Conservation (phyloP, 1,140 invertebrate genomes). For the Penaeus chinensis region DNA sequence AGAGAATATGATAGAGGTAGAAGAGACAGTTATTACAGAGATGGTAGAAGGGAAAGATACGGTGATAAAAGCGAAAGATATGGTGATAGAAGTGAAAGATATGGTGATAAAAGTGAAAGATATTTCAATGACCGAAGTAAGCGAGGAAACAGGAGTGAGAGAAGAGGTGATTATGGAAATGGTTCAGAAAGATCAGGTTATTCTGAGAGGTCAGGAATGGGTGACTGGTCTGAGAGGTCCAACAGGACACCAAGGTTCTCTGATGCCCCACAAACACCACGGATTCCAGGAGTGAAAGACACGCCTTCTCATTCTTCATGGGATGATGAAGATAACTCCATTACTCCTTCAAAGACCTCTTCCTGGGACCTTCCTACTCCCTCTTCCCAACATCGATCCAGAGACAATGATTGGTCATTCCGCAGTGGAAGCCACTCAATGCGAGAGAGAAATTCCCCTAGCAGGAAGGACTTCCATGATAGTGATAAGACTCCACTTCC, state of each 20-base stretch:
- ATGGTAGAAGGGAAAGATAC: conserved; percentile 63
- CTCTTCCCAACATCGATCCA: conserved; percentile 71
- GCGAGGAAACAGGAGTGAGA: conserved; percentile 64
- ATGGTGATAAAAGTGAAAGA: conserved; percentile 11
- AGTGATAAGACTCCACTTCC: conserved; percentile 76
- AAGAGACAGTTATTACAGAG: conserved; percentile 61
- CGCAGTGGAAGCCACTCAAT: conserved; percentile 32
- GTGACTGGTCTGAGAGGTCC: conserved; percentile 60
- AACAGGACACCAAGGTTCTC: conserved; percentile 59
- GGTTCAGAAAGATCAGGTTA: conserved; percentile 43
- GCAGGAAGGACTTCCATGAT: conserved; percentile 39
- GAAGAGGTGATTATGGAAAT: conserved; percentile 62
- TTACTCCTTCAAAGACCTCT: conserved; percentile 75
- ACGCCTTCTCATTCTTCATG: conserved; percentile 68
- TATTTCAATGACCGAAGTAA: conserved; percentile 66
- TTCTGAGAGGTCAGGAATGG: conserved; percentile 17
- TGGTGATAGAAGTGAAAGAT: conserved; percentile 8
- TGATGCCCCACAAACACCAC: conserved; percentile 63
- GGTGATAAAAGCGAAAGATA: conserved; percentile 16
- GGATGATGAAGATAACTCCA: conserved; percentile 79
- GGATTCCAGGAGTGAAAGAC: conserved; percentile 52
- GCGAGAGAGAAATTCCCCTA: conserved; percentile 49
- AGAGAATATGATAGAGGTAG: conserved; percentile 66
- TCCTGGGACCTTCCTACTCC: conserved; percentile 95
- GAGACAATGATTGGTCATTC: conserved; percentile 66